Base-by-base conservation (phyloP, 2,797 vertebrate species). In the Melanogrammus aeglefinus region DNA sequence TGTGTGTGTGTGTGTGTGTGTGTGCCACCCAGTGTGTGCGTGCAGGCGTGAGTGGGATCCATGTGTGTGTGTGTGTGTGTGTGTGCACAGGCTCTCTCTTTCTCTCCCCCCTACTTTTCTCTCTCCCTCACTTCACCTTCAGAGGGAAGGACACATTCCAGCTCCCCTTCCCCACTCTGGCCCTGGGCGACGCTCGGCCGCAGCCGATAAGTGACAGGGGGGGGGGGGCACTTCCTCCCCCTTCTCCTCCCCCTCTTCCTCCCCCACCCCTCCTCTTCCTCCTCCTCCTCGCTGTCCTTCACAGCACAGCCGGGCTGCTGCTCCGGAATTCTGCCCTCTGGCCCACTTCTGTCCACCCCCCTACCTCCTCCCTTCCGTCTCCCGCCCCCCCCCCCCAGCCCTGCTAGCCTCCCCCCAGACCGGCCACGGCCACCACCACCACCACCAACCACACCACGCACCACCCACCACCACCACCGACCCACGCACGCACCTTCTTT, bases 181-280 rank as follows among this genome's bases (percentile, higher is more conserved):
- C 93, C 94, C 92, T 83, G 91, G 94, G 94, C 94, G 91, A 95
- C 93, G 91, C 93, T 94, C 93, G 93, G 93, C 91, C 91, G 84
- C 90, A 93, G 92, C 94, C 93, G 93, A 95, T 95, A 95, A 95
- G 93, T 94, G 93, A 95, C 94, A 93, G 92, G 91, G 92, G 92
- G 93, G 91, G 91, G 86, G 84, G 87, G 86, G 80, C 85, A 88
- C 84, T 84, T 85, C 38, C 24, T 79, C 73, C 47, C 80, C 78
- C 36, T 75, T 77, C 27, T 33, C 69, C 72, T 71, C 74, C 78
- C 38, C 75, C 14, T 76, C 35, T 27, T 4, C 79, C 57, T 78
- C 9, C 73, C 63, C 51, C 35, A 41, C 39, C 41, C 81, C 80
- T 69, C 81, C 79, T 82, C 72, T 70, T 21, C 72, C 75, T 57